Base-by-base conservation (phyloP, 2,797 vertebrate species). In the Crenuchus spilurus region DNA sequence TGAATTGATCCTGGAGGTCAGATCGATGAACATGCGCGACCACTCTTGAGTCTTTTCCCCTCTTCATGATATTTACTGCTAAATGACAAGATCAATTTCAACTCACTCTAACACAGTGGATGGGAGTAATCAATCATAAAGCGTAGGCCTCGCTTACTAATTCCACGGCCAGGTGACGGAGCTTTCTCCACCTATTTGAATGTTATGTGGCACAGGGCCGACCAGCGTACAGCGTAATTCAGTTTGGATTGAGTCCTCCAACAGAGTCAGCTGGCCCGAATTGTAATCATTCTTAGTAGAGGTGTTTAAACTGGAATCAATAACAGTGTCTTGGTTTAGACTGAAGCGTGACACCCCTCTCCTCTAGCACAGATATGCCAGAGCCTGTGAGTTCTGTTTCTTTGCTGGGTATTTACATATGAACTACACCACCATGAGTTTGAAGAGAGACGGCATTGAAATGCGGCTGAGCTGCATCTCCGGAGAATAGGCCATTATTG, bases 41-140 rank as follows among this genome's bases (percentile, higher is more conserved):
- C 72, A 67, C 65, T 76, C 68, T n/a, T 57, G 70, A 76, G 74
- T 81, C 74, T 41, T 42, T 55, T 69, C 37, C 64, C 64, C 75
- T 64, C 48, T 72, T 60, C 44, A 46, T 64, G 80, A 84, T 84
- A 81, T 85, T 85, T 84, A 84, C 82, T 80, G 72, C 82, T 75
- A 82, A 81, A 82, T 33, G 78, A 85, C 77, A 79, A 61, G 72
- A 84, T 85, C 75, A 74, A 84, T 84, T 85, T 82, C 72, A 80
- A 84, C 75, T 81, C 75, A 73, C 70, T 77, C 73, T 72, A 74
- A 82, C 80, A 80, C 70, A 73, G 78, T 77, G 72, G 82, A 77
- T 80, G 69, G 70, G 48, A 60, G 73, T 57, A 52, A 82, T 82
- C 80, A 82, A 81, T 85, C 82, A 84, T 51, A 74, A 80, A 69